Evolutionary conservation across 1,140 invertebrate species (phyloP), one percentile per base, ranked within the genome.

Genomic region (Danaus plexippus): DNA sequence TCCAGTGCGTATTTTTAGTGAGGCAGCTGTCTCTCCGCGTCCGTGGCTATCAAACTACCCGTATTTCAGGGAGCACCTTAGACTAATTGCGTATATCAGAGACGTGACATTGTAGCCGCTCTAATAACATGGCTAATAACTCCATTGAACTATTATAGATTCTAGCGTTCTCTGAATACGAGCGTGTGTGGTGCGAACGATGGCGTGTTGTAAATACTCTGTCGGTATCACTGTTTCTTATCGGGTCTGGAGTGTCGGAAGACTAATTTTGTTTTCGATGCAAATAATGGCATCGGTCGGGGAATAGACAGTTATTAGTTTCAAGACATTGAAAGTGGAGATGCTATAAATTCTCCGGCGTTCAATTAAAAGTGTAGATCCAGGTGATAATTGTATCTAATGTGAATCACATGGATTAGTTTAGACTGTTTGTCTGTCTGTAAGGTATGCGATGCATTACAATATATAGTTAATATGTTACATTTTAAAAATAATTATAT

Each of bases 11-110:
- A 85, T 80, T 75, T 82, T 74, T 82, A 75, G 75, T 64, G 56
- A 54, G 65, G 71, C 80, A 83, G 82, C 82, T 84, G 82, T 82
- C 71, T 69, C 67, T 64, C 41, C 65, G 53, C 63, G 75, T 80
- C 76, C 67, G 63, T 41, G 54, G 59, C 62, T 63, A 78, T 80
- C 74, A 75, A 73, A 67, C 63, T 63, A 57, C 22, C 64, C 64
- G 67, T 71, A 61, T 70, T 54, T 74, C 68, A 69, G 53, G 64
- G 63, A 57, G 50, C 62, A 68, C 70, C 71, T 68, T 57, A 74
- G 67, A 77, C 57, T 75, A 79, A 71, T 66, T 64, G 63, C 54
- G 64, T 68, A 61, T 60, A 63, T 65, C 58, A 66, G 59, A 71
- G 70, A 71, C 52, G 63, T 54, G 69, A 57, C 65, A 58, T 12